Evolutionary conservation across 2,113 vertebrate genomes (phyloP).

Genomic region (Symphodus melops): DNA sequence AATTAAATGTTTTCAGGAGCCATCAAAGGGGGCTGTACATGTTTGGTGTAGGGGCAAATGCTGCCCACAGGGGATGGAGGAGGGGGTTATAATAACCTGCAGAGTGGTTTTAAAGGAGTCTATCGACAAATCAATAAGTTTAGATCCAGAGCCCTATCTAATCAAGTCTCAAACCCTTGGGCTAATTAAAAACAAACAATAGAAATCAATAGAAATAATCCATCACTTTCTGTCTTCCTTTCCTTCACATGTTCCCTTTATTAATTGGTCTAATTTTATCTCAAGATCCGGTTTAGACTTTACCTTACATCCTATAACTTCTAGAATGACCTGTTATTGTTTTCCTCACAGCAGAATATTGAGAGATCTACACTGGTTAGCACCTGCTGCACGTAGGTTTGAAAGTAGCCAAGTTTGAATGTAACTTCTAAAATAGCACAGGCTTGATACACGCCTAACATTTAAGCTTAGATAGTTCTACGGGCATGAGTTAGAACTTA

Average conservation of each 20-base stretch:
- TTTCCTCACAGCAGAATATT: too few relatives aligned
- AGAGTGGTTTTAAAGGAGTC: slow-evolving; percentile 64
- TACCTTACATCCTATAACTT: too few relatives aligned
- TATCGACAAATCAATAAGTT: slow-evolving; percentile 72
- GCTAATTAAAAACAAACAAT: slow-evolving; percentile 73
- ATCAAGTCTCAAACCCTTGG: slow-evolving; percentile 54
- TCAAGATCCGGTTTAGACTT: too few relatives aligned
- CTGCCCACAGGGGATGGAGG: slow-evolving; percentile 50
- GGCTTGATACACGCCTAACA: too few relatives aligned
- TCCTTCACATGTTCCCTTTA: slow-evolving; percentile 41
- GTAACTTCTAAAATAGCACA: too few relatives aligned
- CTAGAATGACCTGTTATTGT: too few relatives aligned
- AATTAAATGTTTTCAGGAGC: slow-evolving; percentile 72
- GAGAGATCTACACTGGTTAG: too few relatives aligned
- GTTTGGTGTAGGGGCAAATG: slow-evolving; percentile 60
- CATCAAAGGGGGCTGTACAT: slow-evolving; percentile 34
- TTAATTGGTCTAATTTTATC: slow-evolving; percentile 1
- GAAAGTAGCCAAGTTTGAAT: too few relatives aligned
- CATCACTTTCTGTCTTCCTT: slow-evolving; percentile 19
- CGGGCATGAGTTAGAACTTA: too few relatives aligned
- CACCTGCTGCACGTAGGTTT: too few relatives aligned
- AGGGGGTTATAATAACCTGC: slow-evolving; percentile 55
- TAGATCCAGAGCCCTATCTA: slow-evolving; percentile 56
- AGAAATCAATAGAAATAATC: slow-evolving; percentile 71
- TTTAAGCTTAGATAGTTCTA: too few relatives aligned